A percentile compares a stretch with the other conserved stretches of the same genome.
Conservation (phyloP, 2,888 invertebrate genomes). For the Sphinx pinastri region DNA sequence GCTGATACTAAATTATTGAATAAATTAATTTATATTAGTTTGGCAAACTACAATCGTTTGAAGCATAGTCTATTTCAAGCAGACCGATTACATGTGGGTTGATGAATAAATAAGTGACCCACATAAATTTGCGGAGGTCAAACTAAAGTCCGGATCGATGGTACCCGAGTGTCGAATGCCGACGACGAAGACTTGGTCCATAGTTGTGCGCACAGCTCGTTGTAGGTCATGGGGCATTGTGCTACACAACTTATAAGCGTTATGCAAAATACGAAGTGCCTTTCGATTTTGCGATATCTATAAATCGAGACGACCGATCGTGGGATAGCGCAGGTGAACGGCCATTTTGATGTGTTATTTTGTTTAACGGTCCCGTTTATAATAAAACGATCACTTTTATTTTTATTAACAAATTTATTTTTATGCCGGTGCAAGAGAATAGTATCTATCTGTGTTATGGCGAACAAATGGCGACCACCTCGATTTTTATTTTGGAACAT, state of each 20-base stretch:
- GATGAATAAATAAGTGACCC: constrained; percentile 22
- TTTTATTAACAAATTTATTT: constrained; percentile 36
- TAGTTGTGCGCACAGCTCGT: constrained; percentile 52
- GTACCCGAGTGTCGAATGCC: constrained; percentile 39
- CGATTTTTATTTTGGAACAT: constrained; percentile 28
- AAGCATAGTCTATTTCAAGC: not conserved
- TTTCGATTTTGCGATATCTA: constrained; percentile 78
- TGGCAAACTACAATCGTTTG: not conserved
- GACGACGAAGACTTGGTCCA: constrained; percentile 42
- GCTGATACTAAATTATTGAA: no score
- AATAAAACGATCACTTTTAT: constrained; percentile 51
- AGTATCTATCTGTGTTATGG: constrained; percentile 22
- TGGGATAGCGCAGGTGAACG: constrained; percentile 77
- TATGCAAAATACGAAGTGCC: constrained; percentile 80
- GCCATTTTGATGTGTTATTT: constrained; percentile 72
- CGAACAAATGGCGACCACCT: constrained; percentile 1
- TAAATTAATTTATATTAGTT: not conserved
- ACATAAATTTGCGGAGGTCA: constrained; percentile 27
- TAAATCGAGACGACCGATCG: constrained; percentile 76
- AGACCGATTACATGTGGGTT: not conserved
- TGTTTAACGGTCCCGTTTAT: constrained; percentile 58
- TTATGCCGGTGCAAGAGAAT: constrained; percentile 28
- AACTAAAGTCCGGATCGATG: constrained; percentile 36
- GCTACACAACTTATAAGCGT: constrained; percentile 70
- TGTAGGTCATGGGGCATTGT: constrained; percentile 66